Base-by-base conservation (phyloP, 1,140 invertebrate species). In the Meloidogyne hapla region DNA sequence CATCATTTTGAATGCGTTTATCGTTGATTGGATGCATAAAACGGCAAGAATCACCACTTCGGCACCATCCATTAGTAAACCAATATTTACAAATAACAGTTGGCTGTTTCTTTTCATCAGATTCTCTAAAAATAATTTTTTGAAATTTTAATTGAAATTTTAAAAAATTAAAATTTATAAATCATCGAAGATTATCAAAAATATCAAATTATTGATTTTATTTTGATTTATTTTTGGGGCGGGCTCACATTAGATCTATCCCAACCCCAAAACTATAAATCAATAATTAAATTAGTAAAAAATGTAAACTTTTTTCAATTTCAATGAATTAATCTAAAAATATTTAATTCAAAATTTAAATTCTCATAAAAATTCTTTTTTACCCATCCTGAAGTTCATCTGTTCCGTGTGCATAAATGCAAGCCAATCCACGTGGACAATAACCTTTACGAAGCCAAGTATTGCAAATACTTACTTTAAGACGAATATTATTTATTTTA, bases 391-490 rank as follows among this genome's bases (percentile, higher is more conserved):
- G 18, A 56, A 56, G 48, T 56, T 56, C 48, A 56, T 56, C 48
- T n/a, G 48, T 56, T 56, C 48, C 48, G n/a, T 56, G 48, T 56
- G 48, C 48, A 56, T 56, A 56, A 56, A 56, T 56, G n/a, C 48
- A 56, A n/a, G 48, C 4, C 6, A 56, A 56, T 21, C 48, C 48
- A n/a, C 48, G 18, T 1, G 48, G 48, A 21, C 48, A 56, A 56
- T 56, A 56, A 56, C 48, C 48, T 56, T 56, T 56, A 56, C 48
- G 48, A 56, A 56, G 48, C 48, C 48, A 56, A n/a, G 48, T 56
- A 56, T 56, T 56, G n/a, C 48, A 56, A n/a, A 56, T 56, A 21
- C 48, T 56, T 56, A n/a, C 48, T 21, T 56, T 56, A 56, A 56
- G 4, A 56, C 48, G 48, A 56, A 56, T 56, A 56, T 56, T 56